Evolutionary conservation across 2,888 invertebrate genomes (phyloP).

Genomic region (Xanthia togata): DNA sequence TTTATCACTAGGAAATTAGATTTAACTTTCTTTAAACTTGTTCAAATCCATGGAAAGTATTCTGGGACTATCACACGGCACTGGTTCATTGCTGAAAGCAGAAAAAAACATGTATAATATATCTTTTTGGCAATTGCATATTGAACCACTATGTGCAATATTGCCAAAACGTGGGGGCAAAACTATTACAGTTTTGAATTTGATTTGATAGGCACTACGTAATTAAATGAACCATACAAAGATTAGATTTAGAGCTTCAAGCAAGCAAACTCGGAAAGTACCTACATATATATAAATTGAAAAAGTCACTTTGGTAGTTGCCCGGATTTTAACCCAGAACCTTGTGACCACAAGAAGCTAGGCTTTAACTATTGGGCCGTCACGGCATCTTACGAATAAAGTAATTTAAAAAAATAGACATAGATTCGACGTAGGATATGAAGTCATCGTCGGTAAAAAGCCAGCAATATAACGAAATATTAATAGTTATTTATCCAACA

Average conservation of each 20-base stretch:
- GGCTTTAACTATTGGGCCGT: no score
- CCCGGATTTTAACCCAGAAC: no score
- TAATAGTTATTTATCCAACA: no score
- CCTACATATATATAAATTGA: no score
- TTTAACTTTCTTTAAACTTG: slow-evolving; percentile 89
- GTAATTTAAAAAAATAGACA: background rate
- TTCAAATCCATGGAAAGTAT: slow-evolving; percentile 92
- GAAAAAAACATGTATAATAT: background rate
- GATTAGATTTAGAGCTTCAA: background rate
- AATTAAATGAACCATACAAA: background rate
- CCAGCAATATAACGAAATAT: background rate
- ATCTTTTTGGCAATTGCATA: no score
- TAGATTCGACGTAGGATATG: background rate
- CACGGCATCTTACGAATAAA: no score
- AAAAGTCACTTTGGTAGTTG: no score
- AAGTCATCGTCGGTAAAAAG: background rate
- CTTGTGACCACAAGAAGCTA: no score
- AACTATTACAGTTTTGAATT: background rate
- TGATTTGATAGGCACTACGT: background rate
- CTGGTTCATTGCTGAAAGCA: slow-evolving; percentile 92
- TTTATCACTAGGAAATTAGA: slow-evolving; percentile 27
- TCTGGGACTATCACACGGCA: slow-evolving; percentile 90
- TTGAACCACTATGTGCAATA: no score
- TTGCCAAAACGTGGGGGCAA: background rate
- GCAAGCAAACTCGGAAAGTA: no score